These are phyloP conservation scores for Linnaemya vulpina DNA, from an alignment of 2,888 invertebrate genomes.

Conservation along the genomic window DNA sequence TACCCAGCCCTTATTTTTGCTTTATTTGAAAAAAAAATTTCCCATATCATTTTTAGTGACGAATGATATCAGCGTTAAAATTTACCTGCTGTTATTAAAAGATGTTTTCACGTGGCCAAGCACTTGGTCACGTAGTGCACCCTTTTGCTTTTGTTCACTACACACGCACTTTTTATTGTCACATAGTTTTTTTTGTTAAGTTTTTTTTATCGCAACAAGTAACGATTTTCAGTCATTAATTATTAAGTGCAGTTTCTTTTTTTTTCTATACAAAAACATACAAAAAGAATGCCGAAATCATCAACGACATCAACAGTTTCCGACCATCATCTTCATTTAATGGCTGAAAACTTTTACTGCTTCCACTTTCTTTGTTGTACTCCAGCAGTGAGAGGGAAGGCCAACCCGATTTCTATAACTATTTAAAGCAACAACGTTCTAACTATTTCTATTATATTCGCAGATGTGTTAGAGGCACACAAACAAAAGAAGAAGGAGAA, in stretches of 20 bases:
- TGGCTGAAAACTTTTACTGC: background rate
- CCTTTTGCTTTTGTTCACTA: background rate
- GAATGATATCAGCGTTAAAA: too few relatives aligned
- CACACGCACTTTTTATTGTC: background rate
- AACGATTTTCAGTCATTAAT: constrained; percentile 30
- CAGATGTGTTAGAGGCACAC: background rate
- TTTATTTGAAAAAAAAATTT: too few relatives aligned
- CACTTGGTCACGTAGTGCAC: constrained; percentile 60
- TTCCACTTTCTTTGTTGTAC: background rate
- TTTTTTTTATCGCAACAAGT: constrained; percentile 2
- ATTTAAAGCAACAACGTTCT: background rate
- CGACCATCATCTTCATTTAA: constrained; percentile 16
- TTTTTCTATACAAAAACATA: background rate
- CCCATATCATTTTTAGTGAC: too few relatives aligned
- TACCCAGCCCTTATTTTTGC: too few relatives aligned
- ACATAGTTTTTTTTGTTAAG: background rate
- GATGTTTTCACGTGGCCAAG: constrained; percentile 21
- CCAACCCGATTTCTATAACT: too few relatives aligned
- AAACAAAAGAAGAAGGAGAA: background rate
- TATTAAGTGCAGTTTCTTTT: constrained; percentile 28
- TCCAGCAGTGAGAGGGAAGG: background rate
- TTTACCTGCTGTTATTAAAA: constrained; percentile 1
- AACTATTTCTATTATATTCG: background rate
- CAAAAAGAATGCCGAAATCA: background rate
- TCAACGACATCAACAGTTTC: constrained; percentile 21